phyloP scores from a whole-genome alignment of 2,113 vertebrate species.

The Salvelinus fontinalis region DNA sequence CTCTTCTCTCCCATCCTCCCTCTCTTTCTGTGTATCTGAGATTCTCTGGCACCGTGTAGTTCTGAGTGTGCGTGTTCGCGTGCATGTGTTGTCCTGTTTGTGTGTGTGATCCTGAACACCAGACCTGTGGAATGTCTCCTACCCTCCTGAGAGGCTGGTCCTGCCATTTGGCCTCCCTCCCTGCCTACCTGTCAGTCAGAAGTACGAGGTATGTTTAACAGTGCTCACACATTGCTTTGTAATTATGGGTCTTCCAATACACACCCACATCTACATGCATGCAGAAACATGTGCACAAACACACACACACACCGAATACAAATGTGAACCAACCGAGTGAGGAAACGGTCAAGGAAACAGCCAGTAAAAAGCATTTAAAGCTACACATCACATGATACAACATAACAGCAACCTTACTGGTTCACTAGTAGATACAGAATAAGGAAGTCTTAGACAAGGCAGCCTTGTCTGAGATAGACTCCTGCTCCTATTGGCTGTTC shows the following conservation, averaged over 20 bases:
- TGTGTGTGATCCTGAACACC: not conserved
- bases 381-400: too few relatives aligned
- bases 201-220: slow-evolving; percentile 36
- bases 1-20: too few relatives aligned
- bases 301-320: not conserved
- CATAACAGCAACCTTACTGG: too few relatives aligned
- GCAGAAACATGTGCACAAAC: not conserved
- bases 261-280: not conserved
- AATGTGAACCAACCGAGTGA: not conserved
- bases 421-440: too few relatives aligned
- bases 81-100: not conserved
- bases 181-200: slow-evolving; percentile 27
- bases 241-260: slow-evolving; percentile 35
- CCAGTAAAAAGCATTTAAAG: too few relatives aligned
- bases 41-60: not conserved
- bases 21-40: too few relatives aligned
- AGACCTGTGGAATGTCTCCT: too few relatives aligned
- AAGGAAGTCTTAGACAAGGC: too few relatives aligned
- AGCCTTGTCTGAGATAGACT: too few relatives aligned
- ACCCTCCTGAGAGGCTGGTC: too few relatives aligned
- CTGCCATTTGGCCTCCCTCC: slow-evolving; percentile 15
- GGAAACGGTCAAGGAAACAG: too few relatives aligned
- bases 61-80: not conserved
- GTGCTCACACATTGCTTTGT: slow-evolving; percentile 26
- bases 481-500: too few relatives aligned